Evolutionary conservation across 2,888 invertebrate genomes (phyloP).

Genomic region (Drosophila villosipedis): DNA sequence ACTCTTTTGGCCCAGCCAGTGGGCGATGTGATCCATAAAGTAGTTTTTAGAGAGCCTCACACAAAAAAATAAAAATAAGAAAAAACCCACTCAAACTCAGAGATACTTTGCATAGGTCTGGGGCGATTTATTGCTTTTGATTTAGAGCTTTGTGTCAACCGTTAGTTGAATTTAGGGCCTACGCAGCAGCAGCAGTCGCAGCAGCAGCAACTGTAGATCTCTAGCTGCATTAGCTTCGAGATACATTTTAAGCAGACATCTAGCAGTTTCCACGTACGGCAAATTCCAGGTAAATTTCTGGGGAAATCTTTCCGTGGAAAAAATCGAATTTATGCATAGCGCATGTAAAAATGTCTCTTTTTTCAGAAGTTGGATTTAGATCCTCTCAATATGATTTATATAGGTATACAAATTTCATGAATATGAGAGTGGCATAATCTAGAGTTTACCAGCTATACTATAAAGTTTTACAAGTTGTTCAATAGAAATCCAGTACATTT

Average conservation of each 20-base stretch:
- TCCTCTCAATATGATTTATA: neutral
- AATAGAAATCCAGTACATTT: neutral
- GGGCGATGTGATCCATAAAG: constrained; percentile 35
- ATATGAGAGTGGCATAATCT: neutral
- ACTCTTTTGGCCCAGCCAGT: constrained; percentile 22
- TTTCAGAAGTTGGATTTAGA: neutral
- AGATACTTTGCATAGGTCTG: constrained; percentile 36
- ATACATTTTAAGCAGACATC: constrained; percentile 33
- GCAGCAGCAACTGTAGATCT: constrained; percentile 7
- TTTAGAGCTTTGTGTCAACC: constrained; percentile 47
- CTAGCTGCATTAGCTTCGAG: constrained; percentile 26
- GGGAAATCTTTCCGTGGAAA: neutral
- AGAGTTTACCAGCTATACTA: neutral
- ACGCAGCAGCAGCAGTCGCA: constrained; percentile 50
- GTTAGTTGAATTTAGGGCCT: constrained; percentile 53
- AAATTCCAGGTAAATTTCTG: constrained; percentile 45
- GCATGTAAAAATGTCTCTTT: neutral
- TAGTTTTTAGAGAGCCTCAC: constrained; percentile 36
- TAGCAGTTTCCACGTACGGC: constrained; percentile 24
- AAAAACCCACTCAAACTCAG: constrained; percentile 8
- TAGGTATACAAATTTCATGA: neutral
- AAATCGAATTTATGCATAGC: neutral
- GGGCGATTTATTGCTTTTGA: neutral
- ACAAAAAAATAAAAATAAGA: neutral
- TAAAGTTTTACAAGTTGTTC: neutral